A percentile compares a stretch with the other conserved stretches of the same genome.
These are phyloP conservation scores for Hirtodrosophila duncani DNA, from an alignment of 2,888 invertebrate genomes.

Conservation along the genomic window DNA sequence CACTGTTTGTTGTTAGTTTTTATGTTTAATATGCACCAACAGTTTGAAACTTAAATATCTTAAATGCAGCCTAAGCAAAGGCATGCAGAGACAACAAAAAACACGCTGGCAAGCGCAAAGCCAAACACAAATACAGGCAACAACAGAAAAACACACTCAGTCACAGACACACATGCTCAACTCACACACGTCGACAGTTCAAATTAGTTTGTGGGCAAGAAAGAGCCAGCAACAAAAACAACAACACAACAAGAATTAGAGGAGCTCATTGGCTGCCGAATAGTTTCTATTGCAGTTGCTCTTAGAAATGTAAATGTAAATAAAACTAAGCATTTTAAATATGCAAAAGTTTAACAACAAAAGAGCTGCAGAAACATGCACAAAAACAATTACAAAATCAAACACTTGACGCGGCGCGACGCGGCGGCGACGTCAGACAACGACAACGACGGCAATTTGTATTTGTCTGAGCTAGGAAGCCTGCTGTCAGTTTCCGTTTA, in stretches of 20 bases:
- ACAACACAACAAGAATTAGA: constrained; percentile 32
- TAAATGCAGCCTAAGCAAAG: constrained; percentile 5
- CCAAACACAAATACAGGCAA: constrained; percentile 43
- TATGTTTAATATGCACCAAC: constrained; percentile 1
- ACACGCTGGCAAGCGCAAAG: constrained; percentile 56
- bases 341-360: constrained; percentile 23
- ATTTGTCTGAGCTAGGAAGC: too few relatives aligned
- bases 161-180: constrained; percentile 10
- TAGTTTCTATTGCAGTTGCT: too few relatives aligned
- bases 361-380: constrained; percentile 20
- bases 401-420: constrained; percentile 41
- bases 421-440: constrained; percentile 10
- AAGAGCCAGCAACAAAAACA: constrained; percentile 11
- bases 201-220: constrained; percentile 59
- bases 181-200: constrained; percentile 33
- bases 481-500: too few relatives aligned
- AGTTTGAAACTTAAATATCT: constrained; percentile 12
- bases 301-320: constrained; percentile 4
- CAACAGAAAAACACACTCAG: constrained; percentile 24
- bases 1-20: constrained; percentile 25
- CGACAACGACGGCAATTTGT: constrained; percentile 9
- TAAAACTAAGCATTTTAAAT: constrained; percentile 42
- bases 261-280: constrained; percentile 18
- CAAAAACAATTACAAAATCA: constrained; percentile 46
- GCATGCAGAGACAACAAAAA: constrained; percentile 34